Evolutionary conservation across 2,797 vertebrate species (phyloP), one percentile per base, ranked within the genome.

Genomic region (Lepilemur ruficaudatus): DNA sequence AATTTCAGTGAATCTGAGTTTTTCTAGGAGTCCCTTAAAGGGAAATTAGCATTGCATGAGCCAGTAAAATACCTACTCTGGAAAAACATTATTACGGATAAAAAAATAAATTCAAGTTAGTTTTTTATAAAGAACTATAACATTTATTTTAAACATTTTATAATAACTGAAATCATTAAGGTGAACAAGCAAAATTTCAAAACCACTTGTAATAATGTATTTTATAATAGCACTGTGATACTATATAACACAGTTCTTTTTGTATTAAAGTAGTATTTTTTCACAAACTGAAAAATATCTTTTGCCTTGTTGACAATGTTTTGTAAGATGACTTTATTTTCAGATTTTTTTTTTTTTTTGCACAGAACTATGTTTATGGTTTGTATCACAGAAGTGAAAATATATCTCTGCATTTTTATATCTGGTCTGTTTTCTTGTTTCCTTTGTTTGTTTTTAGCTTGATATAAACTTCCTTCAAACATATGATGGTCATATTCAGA

Each of bases 161-260:
- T 98, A 93, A 95, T 98, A 97, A 69, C 85, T 93, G 75, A 98
- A 97, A 89, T 98, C 98, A 93, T 99, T 98, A 98, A 98, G 96
- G 96, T 98, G 97, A 98, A 97, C 97, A 96, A 95, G 97, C 65
- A 59, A 96, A 98, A 98, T 97, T 98, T 98, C 99, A 98, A 99
- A 99, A 99, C 99, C 99, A 99, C 99, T 99, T 99, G 84, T 97
- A 98, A 98, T 96, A 96, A 97, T 97, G 97, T 97, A 89, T 97
- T 97, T 97, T 96, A 92, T 97, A 96, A 88, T 97, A 97, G 75
- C 85, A 97, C 98, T 98, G 97, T 98, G 98, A 95, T 67, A 10
- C 91, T 93, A 73, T 92, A 7, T 96, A 96, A 95, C 93, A 97
- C 98, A 96, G 97, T 98, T 93, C 96, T 79, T 95, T 98, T 98